phyloP scores from a whole-genome alignment of 2,113 vertebrate species.

The Pteruthius melanotis region DNA sequence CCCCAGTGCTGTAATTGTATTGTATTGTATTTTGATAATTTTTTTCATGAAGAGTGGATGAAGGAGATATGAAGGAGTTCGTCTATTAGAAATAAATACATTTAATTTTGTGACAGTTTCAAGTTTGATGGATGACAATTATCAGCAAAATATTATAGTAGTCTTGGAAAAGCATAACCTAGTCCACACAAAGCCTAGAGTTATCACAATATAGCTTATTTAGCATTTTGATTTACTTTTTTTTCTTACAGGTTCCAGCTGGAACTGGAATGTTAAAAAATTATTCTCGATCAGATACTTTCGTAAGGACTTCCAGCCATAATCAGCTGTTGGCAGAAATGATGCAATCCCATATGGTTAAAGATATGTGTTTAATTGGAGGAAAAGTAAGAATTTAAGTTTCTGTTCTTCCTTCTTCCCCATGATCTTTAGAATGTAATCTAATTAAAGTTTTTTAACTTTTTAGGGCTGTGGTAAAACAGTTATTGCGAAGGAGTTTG shows the following conservation, averaged over 20 bases:
- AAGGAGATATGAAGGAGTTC: neutral
- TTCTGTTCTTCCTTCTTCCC: neutral
- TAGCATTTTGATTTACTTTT: neutral
- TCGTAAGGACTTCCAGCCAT: conserved; percentile 87
- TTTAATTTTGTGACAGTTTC: neutral
- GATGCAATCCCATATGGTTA: conserved; percentile 94
- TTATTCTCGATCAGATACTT: conserved; percentile 65
- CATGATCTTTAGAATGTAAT: neutral
- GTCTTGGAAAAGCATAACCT: neutral
- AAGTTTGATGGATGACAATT: neutral
- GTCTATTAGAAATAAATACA: neutral
- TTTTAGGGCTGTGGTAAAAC: conserved; percentile 95
- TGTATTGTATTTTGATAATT: neutral
- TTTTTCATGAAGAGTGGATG: neutral
- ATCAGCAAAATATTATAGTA: neutral
- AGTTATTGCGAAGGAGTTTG: conserved; percentile 87
- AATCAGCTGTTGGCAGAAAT: conserved; percentile 87
- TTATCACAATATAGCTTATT: neutral
- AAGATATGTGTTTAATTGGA: conserved; percentile 94
- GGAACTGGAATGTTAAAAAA: conserved; percentile 73
- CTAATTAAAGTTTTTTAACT: neutral
- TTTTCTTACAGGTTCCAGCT: conserved; percentile 80
- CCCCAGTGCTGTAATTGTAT: neutral
- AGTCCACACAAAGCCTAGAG: neutral
- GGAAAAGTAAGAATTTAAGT: conserved; percentile 82